Evolutionary conservation across 92 coral and sea anemone species (phyloP).

Genomic region (Pocillopora meandrina): DNA sequence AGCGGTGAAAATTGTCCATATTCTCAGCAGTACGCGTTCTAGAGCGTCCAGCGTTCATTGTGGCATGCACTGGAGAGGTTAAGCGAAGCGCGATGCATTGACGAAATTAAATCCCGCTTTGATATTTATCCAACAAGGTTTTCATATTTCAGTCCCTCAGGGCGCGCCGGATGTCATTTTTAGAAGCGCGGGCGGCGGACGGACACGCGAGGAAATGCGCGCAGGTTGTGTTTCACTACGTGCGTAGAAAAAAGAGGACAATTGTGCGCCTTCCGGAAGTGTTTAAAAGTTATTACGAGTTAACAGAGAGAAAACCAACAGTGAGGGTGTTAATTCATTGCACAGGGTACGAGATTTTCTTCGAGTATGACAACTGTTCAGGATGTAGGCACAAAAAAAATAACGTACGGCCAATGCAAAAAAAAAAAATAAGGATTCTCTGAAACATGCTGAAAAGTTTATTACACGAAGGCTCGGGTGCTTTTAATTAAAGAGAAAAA

Average conservation of each 20-base stretch:
- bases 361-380: background rate
- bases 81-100: constrained; percentile 42
- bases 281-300: constrained; percentile 7
- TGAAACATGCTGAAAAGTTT: background rate
- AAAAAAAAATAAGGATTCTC: too few species aligned
- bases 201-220: constrained; percentile 52
- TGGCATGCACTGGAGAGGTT: constrained; percentile 13
- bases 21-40: constrained; percentile 8
- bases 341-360: background rate
- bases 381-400: background rate
- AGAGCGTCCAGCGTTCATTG: constrained; percentile 19
- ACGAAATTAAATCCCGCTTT: constrained; percentile 40
- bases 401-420: too few species aligned
- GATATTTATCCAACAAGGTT: constrained; percentile 36
- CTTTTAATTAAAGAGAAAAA: background rate
- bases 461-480: background rate
- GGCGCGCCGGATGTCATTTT: constrained; percentile 45
- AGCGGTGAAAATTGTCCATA: constrained; percentile 41
- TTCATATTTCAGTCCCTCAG: constrained; percentile 40
- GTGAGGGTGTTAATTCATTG: background rate
- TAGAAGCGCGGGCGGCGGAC: constrained; percentile 55
- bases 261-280: constrained; percentile 7
- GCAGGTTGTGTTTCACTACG: constrained; percentile 3
- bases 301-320: background rate
- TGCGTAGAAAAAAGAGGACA: constrained; percentile 3